Conservation (phyloP, 1,140 invertebrate species). For the Heliconius himera region DNA sequence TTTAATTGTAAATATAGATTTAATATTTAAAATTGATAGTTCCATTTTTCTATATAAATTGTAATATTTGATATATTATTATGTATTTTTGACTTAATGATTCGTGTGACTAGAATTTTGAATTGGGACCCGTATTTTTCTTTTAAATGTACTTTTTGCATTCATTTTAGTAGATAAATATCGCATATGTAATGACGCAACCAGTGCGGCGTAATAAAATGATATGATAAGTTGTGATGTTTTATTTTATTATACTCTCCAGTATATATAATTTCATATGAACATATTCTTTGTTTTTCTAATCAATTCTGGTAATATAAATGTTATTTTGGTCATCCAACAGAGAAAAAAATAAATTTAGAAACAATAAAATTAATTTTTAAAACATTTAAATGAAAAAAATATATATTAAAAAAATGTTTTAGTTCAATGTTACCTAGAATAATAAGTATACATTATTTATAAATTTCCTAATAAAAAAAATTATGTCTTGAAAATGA, state of each 20-base stretch:
- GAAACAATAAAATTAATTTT: too few relatives aligned
- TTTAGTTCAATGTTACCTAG: not conserved
- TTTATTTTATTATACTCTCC: conserved; percentile 37
- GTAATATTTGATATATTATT: conserved; percentile 31
- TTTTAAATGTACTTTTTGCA: conserved; percentile 24
- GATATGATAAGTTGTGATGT: conserved; percentile 47
- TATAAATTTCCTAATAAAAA: not conserved
- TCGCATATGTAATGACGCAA: conserved; percentile 28
- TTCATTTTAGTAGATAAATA: conserved; percentile 29
- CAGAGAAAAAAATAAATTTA: too few relatives aligned
- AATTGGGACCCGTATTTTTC: conserved; percentile 30
- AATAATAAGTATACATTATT: not conserved
- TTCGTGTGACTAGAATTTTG: conserved; percentile 29
- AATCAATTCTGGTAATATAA: too few relatives aligned
- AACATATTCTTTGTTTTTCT: too few relatives aligned
- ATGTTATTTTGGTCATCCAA: too few relatives aligned
- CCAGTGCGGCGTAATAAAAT: conserved; percentile 70
- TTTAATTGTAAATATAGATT: conserved; percentile 75
- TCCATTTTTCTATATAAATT: conserved; percentile 57
- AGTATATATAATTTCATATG: too few relatives aligned
- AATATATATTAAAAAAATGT: too few relatives aligned
- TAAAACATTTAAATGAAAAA: too few relatives aligned
- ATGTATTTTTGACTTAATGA: conserved; percentile 35
- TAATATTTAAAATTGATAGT: conserved; percentile 77
- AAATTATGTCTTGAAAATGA: not conserved